Percentiles rank a stretch among this genome's conserved stretches.
These are phyloP conservation scores for Sialis fuliginosa DNA, from an alignment of 2,888 invertebrate species.

Conservation along the genomic window DNA sequence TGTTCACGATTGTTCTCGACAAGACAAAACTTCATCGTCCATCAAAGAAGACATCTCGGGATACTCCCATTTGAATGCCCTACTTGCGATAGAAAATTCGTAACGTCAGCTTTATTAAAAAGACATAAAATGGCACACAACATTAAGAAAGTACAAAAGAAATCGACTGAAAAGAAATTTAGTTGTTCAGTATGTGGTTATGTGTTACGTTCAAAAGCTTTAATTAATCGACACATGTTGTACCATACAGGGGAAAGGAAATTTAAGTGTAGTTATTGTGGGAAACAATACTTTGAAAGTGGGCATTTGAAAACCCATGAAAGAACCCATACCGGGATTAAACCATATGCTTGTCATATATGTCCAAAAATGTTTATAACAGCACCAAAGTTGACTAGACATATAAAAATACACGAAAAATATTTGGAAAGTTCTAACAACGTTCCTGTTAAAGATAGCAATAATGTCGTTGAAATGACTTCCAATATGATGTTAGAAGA, in stretches of 20 bases:
- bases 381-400: conserved; percentile 19
- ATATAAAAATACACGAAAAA: conserved; percentile 16
- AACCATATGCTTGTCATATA: conserved; percentile 18
- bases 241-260: conserved; percentile 20
- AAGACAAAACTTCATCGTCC: conserved; percentile 12
- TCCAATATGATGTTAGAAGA: too few relatives aligned
- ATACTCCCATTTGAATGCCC: conserved; percentile 12
- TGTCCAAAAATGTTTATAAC: conserved; percentile 20
- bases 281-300: conserved; percentile 19
- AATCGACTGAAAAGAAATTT: conserved; percentile 10
- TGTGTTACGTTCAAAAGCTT: conserved; percentile 19
- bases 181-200: conserved; percentile 19
- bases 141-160: conserved; percentile 3
- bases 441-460: too few relatives aligned
- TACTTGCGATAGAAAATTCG: conserved; percentile 11
- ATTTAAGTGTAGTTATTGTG: conserved; percentile 17
- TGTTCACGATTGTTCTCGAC: conserved; percentile 12
- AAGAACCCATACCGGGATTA: conserved; percentile 20
- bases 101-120: conserved; percentile 8
- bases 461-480: too few relatives aligned
- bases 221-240: conserved; percentile 18
- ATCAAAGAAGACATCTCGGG: conserved; percentile 11
- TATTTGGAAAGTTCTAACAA: too few relatives aligned
- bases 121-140: conserved; percentile 9
- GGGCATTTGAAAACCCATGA: conserved; percentile 20